Base-by-base conservation (phyloP, 2,113 vertebrate genomes). In the Sturnus vulgaris region DNA sequence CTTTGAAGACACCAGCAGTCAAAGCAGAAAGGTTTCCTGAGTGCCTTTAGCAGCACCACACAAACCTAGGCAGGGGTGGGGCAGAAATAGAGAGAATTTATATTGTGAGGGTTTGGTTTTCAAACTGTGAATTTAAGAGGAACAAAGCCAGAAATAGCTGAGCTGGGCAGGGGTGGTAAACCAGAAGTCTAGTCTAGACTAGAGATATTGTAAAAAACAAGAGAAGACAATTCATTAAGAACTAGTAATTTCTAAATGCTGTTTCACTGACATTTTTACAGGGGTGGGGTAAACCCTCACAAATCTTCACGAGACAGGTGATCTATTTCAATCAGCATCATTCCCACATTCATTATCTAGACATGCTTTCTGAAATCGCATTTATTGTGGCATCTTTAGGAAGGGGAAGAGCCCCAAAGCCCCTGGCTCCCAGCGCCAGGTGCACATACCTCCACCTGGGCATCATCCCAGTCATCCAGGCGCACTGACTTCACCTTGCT, bases 401-500 rank as follows among this genome's bases (percentile, higher is more conserved):
- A 33, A n/a, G 57, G 60, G 11, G 33, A 37, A 22, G 7, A 28
- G 72, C 46, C 56, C 44, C 5, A 42, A 42, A 18, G 3, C 2
- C 39, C 4, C 12, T 3, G 60, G 49, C 59, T 8, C 16, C 42
- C 52, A 47, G 66, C 15, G 75, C 19, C 17, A 10, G 40, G 16
- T 0, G 14, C 59, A 39, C 77, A 0, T 97, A 99, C 99, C 99
- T 99, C 98, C 91, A 99, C 98, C 75, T 99, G 99, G 23, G 97
- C 97, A 59, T 98, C 98, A 2, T 99, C 99, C 99, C 99, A 99
- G 57, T 98, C 94, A 11, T 99, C 99, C 97, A 98, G 93, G 47
- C 98, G 98, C 50, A 99, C 97, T 0, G 99, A 99, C 96, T 99
- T 99, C 89, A 99, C 98, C 88, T 98, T 98, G 98, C 98, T 99